phyloP scores from a whole-genome alignment of 1,140 invertebrate species.

The Polypedilum vanderplanki region DNA sequence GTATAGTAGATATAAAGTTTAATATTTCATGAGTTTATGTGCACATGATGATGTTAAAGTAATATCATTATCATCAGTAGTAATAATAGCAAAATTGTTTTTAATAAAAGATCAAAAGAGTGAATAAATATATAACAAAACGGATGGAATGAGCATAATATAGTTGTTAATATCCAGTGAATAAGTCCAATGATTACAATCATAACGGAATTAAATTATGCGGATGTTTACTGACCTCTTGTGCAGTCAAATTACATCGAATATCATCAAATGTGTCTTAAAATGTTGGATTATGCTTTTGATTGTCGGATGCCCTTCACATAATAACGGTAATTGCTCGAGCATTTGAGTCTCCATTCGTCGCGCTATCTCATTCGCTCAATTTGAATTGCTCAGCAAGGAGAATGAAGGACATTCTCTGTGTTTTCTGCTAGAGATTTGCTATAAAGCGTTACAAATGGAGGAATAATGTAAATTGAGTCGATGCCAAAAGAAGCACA shows the following conservation, averaged over 20 bases:
- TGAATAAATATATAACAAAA: too few species aligned
- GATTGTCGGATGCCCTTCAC: conserved; percentile 24
- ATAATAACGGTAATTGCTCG: conserved; percentile 21
- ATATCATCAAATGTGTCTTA: conserved; percentile 23
- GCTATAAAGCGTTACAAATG: not conserved
- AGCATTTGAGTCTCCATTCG: not conserved
- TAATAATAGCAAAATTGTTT: not conserved
- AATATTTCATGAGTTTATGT: not conserved
- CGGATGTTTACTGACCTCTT: not conserved
- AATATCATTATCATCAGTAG: not conserved
- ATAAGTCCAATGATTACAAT: not conserved
- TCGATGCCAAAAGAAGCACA: not conserved
- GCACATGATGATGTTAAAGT: not conserved
- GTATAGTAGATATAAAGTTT: not conserved
- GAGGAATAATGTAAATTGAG: conserved; percentile 19
- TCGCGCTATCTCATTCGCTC: not conserved
- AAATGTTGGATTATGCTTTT: conserved; percentile 27
- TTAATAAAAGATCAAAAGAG: not conserved
- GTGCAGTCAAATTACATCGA: conserved; percentile 26
- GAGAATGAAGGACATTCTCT: too few species aligned
- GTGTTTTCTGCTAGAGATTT: not conserved
- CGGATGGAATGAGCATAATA: not conserved
- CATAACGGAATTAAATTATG: conserved; percentile 22
- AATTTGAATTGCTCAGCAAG: too few species aligned
- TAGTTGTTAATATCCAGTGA: not conserved